Conservation (phyloP, 1,140 invertebrate species). For the Pachyrhynchus sulphureomaculatus region DNA sequence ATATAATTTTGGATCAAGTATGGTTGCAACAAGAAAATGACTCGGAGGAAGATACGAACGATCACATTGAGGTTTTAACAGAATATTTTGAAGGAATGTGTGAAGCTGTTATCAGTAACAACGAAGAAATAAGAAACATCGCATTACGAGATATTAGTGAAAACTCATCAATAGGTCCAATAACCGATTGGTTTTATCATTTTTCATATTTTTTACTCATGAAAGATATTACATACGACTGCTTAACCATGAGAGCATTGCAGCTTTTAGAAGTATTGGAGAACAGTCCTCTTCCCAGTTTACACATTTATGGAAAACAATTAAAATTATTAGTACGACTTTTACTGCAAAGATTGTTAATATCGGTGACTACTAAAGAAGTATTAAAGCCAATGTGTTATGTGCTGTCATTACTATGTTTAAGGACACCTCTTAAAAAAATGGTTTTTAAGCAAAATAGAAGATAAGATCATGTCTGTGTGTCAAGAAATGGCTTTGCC, state of each 20-base stretch:
- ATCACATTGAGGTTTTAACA: conserved; percentile 22
- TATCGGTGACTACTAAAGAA: conserved; percentile 28
- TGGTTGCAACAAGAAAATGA: conserved; percentile 39
- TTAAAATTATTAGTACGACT: conserved; percentile 44
- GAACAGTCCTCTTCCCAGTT: conserved; percentile 38
- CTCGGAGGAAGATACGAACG: conserved; percentile 22
- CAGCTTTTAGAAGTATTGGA: conserved; percentile 44
- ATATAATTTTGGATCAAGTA: conserved; percentile 32
- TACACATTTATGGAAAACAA: conserved; percentile 39
- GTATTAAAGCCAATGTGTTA: conserved; percentile 45
- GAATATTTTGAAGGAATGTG: conserved; percentile 45
- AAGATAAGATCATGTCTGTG: conserved; percentile 36
- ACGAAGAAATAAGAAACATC: conserved; percentile 34
- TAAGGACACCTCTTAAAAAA: conserved; percentile 38
- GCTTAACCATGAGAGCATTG: conserved; percentile 40
- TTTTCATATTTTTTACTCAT: conserved; percentile 46
- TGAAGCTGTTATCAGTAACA: conserved; percentile 39
- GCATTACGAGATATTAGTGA: conserved; percentile 43
- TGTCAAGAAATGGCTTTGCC: conserved; percentile 30
- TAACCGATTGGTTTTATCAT: conserved; percentile 48
- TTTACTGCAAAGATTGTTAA: conserved; percentile 42
- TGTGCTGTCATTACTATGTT: conserved; percentile 41
- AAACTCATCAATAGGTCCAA: conserved; percentile 44
- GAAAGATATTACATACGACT: conserved; percentile 46
- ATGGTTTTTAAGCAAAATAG: conserved; percentile 41